Evolutionary conservation across 2,113 vertebrate species (phyloP).

Genomic region (Thunnus thynnus): DNA sequence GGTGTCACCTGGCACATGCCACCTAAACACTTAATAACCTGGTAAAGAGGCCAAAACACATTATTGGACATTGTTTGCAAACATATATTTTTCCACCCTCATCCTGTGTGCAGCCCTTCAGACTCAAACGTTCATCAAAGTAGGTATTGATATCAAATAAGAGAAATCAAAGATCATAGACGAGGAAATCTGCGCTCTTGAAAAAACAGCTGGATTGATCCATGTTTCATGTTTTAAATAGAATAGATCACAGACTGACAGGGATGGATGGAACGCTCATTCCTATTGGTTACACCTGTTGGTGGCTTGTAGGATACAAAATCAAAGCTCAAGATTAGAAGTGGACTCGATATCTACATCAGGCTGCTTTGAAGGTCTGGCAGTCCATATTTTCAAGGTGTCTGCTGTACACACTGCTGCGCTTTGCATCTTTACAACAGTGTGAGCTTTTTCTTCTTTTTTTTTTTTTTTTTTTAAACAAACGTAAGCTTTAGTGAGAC

Average conservation of each 20-base stretch:
- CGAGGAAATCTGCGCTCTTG: not conserved
- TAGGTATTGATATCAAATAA: slow-evolving; percentile 29
- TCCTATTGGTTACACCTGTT: not conserved
- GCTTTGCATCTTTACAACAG: no score
- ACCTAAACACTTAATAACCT: slow-evolving; percentile 24
- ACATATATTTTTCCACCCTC: not conserved
- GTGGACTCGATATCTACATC: not conserved
- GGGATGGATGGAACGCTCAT: not conserved
- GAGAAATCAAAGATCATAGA: slow-evolving; percentile 9
- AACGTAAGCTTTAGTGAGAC: not conserved
- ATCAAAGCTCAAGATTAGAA: slow-evolving; percentile 17
- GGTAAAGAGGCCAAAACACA: not conserved
- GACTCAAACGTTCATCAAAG: slow-evolving; percentile 41
- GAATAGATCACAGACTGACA: not conserved
- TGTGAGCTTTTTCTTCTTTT: no score
- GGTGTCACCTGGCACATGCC: slow-evolving; percentile 32
- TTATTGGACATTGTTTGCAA: not conserved
- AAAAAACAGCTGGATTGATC: slow-evolving; percentile 16
- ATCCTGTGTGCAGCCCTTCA: not conserved
- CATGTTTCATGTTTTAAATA: not conserved
- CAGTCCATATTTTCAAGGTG: not conserved
- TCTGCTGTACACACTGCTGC: not conserved
- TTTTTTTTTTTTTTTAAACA: no score
- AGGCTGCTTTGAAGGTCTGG: not conserved
- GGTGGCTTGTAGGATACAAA: not conserved